These are phyloP conservation scores for Corythoichthys haematopterus DNA, from an alignment of 2,113 vertebrate species.

Conservation along the genomic window DNA sequence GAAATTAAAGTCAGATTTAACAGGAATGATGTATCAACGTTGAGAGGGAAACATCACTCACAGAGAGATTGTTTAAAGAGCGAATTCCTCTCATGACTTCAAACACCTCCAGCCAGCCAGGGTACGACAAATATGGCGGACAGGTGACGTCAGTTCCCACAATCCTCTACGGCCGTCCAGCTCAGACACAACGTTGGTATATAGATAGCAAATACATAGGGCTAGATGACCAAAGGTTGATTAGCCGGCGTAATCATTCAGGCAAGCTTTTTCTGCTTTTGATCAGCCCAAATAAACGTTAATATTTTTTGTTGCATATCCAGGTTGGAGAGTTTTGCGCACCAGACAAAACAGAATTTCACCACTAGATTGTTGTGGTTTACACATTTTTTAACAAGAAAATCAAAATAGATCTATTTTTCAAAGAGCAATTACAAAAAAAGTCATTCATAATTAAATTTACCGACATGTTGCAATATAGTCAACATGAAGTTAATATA, in stretches of 20 bases:
- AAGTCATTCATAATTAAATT: not conserved
- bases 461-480: not conserved
- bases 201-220: no score
- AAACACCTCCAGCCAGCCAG: constrained; percentile 55
- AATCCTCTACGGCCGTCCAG: constrained; percentile 32
- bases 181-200: not conserved
- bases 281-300: no score
- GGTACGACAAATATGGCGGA: constrained; percentile 31
- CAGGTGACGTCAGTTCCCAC: constrained; percentile 49
- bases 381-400: no score
- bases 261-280: no score
- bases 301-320: no score
- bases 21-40: not conserved
- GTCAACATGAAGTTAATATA: not conserved
- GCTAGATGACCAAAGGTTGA: no score
- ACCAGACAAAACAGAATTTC: no score
- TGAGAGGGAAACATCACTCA: constrained; percentile 28
- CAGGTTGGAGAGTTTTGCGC: no score
- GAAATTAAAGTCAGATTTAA: not conserved
- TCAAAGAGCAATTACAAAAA: not conserved
- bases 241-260: no score
- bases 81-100: constrained; percentile 66
- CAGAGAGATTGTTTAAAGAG: constrained; percentile 54
- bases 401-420: no score
- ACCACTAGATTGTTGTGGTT: no score